Evolutionary conservation across 2,888 invertebrate genomes (phyloP).

Genomic region (Heteropelma amictum): DNA sequence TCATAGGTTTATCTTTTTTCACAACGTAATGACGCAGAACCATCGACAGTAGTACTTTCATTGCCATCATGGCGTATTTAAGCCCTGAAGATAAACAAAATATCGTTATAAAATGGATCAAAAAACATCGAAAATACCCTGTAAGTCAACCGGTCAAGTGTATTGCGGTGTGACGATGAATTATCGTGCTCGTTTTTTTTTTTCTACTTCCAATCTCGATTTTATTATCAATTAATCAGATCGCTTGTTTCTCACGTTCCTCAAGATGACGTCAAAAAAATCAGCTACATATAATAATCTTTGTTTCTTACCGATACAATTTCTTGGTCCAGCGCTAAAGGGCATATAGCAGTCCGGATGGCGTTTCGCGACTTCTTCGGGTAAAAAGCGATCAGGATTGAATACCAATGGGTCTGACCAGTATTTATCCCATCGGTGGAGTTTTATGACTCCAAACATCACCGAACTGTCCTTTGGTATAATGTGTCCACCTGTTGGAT

Average conservation of each 20-base stretch:
- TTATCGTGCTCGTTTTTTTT: too few species aligned
- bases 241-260: too few species aligned
- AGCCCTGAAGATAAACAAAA: constrained; percentile 57
- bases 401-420: constrained; percentile 79
- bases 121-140: too few species aligned
- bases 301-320: constrained; percentile 63
- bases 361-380: constrained; percentile 69
- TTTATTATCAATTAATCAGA: too few species aligned
- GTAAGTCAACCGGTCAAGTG: too few species aligned
- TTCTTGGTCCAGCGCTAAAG: constrained; percentile 72
- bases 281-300: too few species aligned
- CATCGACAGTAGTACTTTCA: constrained; percentile 52
- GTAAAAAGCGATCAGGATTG: constrained; percentile 77
- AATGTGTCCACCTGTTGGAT: neutral
- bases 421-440: constrained; percentile 78
- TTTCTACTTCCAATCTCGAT: too few species aligned
- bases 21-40: neutral
- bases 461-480: neutral
- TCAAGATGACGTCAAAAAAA: too few species aligned
- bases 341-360: constrained; percentile 71
- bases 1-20: neutral
- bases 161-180: too few species aligned
- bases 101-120: neutral
- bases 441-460: constrained; percentile 8
- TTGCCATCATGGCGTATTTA: constrained; percentile 63